phyloP scores from a whole-genome alignment of 2,797 vertebrate genomes.

The Hydrophis major region DNA sequence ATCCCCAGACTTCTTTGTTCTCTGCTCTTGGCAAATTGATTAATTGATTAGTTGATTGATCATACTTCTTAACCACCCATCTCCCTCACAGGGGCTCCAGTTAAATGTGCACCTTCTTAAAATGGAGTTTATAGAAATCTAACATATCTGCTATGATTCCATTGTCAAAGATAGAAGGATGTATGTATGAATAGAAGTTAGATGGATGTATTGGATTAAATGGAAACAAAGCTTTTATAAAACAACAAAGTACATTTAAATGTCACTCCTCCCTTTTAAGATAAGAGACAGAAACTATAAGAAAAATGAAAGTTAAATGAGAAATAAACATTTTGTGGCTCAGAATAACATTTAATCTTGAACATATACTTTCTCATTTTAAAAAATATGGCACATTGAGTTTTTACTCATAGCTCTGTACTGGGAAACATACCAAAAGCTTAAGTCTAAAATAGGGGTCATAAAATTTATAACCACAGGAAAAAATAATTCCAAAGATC shows the following conservation, averaged over 20 bases:
- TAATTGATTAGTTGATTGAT: not conserved
- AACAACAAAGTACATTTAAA: not conserved
- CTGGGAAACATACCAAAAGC: not conserved
- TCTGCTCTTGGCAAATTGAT: not conserved
- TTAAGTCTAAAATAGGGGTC: not conserved
- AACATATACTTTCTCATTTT: not conserved
- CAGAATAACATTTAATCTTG: not conserved
- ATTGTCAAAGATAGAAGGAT: not conserved
- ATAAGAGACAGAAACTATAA: not conserved
- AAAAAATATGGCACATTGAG: not conserved
- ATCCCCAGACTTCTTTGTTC: not conserved
- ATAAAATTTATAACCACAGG: not conserved
- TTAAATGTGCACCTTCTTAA: not conserved
- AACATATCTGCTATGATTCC: not conserved
- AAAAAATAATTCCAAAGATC: not conserved
- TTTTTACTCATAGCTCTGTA: not conserved
- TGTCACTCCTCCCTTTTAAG: not conserved
- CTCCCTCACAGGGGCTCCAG: not conserved
- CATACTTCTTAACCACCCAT: not conserved
- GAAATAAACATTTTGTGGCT: not conserved
- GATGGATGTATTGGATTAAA: not conserved
- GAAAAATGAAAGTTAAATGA: slow-evolving; percentile 9
- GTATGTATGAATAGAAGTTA: not conserved
- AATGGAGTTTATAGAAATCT: not conserved
- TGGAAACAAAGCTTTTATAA: not conserved